Evolutionary conservation across 2,888 invertebrate genomes (phyloP), one percentile per base, ranked within the genome.

Genomic region (Nomada flava): DNA sequence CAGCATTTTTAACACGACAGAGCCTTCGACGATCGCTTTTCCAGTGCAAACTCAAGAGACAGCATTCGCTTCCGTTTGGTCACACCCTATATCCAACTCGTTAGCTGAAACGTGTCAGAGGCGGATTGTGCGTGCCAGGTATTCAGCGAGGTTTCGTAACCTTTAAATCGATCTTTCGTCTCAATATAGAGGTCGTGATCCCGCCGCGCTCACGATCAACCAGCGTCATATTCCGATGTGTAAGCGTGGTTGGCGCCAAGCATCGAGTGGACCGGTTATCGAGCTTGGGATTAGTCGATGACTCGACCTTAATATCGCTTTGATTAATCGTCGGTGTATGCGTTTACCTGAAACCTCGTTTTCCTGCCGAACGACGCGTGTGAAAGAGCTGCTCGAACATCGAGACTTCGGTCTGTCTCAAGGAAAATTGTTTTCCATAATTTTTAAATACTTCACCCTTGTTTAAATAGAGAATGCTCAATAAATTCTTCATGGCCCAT

Each of bases 281-380:
- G 65, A 42, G 63, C 60, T 50, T n/a, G 10, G 42, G 69, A 53
- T 72, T 81, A 75, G 74, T 74, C 62, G 74, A 77, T 55, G 75
- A 70, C 77, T 67, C 83, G 86, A 71, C 83, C 83, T 86, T 87
- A 86, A 88, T 89, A 86, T 81, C 80, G 62, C 52, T 75, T 86
- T 86, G 82, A 73, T 79, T 89, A 79, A 83, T 87, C 64, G 82
- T 62, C 44, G 60, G 62, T 50, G 76, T 63, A 60, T 52, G 76
- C 71, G 76, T 87, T 86, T 85, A 79, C 83, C 76, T 74, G 78
- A 77, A 85, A 79, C 68, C 80, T 65, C 59, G 60, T 82, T 87
- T 86, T 76, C 65, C 67, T 10, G 23, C 36, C 50, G 20, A 47
- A 20, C 44, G 47, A 29, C 52, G 64, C 72, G 84, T 80, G 77